A percentile compares a stretch with the other conserved stretches of the same genome.
Evolutionary conservation across 2,797 vertebrate genomes (phyloP).

Genomic region (Chaetophractus vellerosus): DNA sequence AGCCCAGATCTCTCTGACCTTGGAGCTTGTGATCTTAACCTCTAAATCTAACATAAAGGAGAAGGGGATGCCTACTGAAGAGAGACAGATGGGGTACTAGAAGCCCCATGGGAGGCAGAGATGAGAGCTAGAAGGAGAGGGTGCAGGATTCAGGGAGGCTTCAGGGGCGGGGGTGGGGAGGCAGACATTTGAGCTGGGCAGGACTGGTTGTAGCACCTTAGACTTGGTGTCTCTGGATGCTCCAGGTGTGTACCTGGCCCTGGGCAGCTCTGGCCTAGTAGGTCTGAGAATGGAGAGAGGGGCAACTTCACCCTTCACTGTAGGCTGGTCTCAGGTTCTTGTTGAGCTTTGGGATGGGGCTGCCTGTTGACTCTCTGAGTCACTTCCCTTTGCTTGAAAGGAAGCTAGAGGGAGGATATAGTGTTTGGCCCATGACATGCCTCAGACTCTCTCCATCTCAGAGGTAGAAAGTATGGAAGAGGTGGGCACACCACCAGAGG

Average conservation of each 20-base stretch:
- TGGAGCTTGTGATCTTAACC: background rate
- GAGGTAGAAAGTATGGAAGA: background rate
- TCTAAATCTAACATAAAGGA: background rate
- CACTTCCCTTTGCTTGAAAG: slow-evolving; percentile 6
- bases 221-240: background rate
- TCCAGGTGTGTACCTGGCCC: background rate
- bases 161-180: background rate
- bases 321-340: background rate
- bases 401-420: background rate
- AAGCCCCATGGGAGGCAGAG: background rate
- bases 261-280: background rate
- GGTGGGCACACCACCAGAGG: too few species aligned
- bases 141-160: background rate
- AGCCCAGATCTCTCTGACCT: background rate
- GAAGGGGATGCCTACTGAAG: background rate
- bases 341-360: background rate
- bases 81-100: background rate
- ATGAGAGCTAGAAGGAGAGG: background rate
- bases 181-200: background rate
- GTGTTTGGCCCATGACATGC: background rate
- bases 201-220: too few species aligned
- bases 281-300: background rate
- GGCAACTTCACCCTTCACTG: too few species aligned
- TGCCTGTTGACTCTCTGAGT: background rate
- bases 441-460: background rate